Conservation (phyloP, 2,888 invertebrate species). For the Drosophila phalerata region DNA sequence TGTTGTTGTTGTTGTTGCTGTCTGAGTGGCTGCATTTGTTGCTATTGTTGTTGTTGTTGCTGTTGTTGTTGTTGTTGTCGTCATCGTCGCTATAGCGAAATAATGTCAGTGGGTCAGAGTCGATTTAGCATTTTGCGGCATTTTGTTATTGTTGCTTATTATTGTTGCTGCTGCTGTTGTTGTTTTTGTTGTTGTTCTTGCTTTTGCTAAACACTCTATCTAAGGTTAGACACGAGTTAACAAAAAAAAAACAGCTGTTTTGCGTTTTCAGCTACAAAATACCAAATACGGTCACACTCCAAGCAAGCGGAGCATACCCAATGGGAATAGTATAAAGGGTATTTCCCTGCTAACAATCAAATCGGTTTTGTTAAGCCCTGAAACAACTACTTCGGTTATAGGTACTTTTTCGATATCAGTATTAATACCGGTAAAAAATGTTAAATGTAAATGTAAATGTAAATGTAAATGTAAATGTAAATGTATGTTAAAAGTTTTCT, state of each 20-base stretch:
- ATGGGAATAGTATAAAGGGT: no score
- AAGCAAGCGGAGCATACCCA: conserved; percentile 3
- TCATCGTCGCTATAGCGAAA: conserved; percentile 67
- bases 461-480: no score
- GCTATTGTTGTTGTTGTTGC: conserved; percentile 13
- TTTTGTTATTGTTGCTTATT: conserved; percentile 10
- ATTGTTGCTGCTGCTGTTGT: conserved; percentile 9
- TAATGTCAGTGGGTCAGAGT: conserved; percentile 85
- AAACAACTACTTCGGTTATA: no score
- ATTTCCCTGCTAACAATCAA: no score
- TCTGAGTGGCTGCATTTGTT: conserved; percentile 40
- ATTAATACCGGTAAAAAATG: no score
- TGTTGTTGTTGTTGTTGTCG: conserved; percentile 25
- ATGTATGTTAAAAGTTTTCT: no score
- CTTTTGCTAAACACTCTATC: conserved; percentile 19
- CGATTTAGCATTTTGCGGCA: conserved; percentile 75
- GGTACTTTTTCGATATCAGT: no score
- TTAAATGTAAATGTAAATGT: no score
- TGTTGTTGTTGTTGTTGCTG: conserved; percentile 18
- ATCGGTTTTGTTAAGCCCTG: no score
- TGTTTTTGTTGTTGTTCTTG: conserved; percentile 15
- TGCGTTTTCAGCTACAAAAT: neutral
- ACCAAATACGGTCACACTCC: conserved; percentile 48
- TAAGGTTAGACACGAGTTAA: conserved; percentile 57
- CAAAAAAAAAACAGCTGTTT: conserved; percentile 63